Base-by-base conservation (phyloP, 2,797 vertebrate species). In the Florisuga fusca region DNA sequence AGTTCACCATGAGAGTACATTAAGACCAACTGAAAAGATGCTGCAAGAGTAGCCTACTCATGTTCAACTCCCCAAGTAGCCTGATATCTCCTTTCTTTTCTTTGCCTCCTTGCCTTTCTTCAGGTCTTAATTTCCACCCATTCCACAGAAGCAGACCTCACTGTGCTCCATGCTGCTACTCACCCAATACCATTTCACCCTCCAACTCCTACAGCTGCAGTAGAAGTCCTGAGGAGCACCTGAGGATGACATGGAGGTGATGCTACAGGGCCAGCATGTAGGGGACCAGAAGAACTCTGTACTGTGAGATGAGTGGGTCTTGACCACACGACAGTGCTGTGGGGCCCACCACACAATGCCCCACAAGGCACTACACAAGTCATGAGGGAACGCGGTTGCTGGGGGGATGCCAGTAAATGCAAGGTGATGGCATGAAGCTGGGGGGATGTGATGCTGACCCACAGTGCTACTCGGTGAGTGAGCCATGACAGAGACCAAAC, bases 291-390 rank as follows among this genome's bases (percentile, higher is more conserved):
- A 46, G 34, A 38, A 5, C 9, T 46, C 84, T 21, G 10, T 51
- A 23, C 62, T 61, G 11, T 45, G 62, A 7, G 64, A 36, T 0
- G 1, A 34, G 16, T 3, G 23, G 48, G 33, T 67, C 50, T 15
- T 33, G 72, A 59, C 53, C 15, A 12, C 8, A 2, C 33, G 50
- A 13, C 41, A 57, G 26, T 2, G 27, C 33, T 27, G 38, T 22
- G 57, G 33, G n/a, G 34, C 27, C 45, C 46, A 69, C 48, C n/a
- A 43, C 57, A 55, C 27, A 64, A 3, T 3, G 29, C 18, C 48
- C 51, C 1, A 0, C 14, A 23, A 23, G 72, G 51, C 23, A 53
- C 20, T 45, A 27, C 21, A 22, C 0, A 5, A 33, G 21, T 23
- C 51, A 27, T 18, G 9, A 21, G 23, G 45, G 41, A 84, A 26